Base-by-base conservation (phyloP, 2,888 invertebrate genomes). In the Omphaloscelis lunosa region DNA sequence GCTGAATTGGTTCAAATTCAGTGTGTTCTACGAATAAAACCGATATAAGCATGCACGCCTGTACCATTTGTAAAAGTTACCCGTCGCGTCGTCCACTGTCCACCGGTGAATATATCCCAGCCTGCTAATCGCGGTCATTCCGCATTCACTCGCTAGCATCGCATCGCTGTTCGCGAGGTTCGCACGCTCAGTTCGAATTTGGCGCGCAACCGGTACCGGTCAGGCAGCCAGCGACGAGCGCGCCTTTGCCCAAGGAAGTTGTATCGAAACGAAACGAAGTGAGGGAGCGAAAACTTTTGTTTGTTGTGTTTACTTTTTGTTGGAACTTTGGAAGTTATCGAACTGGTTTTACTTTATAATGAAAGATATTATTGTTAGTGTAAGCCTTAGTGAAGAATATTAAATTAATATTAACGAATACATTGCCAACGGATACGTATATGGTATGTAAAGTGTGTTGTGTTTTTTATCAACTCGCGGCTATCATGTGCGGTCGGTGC, bases 151-250 rank as follows among this genome's bases (percentile, higher is more conserved):
- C 84, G 83, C 72, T 82, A 83, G 84, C 78, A 74, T 79, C 65
- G 83, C 82, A 74, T 82, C 76, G 83, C 83, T 66, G 72, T 77
- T 72, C 67, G 76, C 85, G 75, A 73, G 45, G 68, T 77, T 75
- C 65, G 77, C 74, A 80, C 78, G 80, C 86, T 89, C 93, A 94
- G 94, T 96, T 96, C 93, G 94, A 95, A 96, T 93, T 96, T 96
- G 94, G 96, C 96, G 96, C 95, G 94, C 91, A 83, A 86, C 84
- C 88, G 77, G 84, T 72, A 77, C 77, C 77, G 84, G 89, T 84
- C 89, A 92, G 82, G 56, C 83, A 70, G 89, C 91, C 81, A 93
- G 89, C 91, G 89, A 92, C 91, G 91, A 92, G 90, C 92, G 93
- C 93, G 92, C 93, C 91, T 91, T 92, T 91, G 91, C 91, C 90